Evolutionary conservation across 2,113 vertebrate species (phyloP).

Genomic region (Oreochromis tanganicae): DNA sequence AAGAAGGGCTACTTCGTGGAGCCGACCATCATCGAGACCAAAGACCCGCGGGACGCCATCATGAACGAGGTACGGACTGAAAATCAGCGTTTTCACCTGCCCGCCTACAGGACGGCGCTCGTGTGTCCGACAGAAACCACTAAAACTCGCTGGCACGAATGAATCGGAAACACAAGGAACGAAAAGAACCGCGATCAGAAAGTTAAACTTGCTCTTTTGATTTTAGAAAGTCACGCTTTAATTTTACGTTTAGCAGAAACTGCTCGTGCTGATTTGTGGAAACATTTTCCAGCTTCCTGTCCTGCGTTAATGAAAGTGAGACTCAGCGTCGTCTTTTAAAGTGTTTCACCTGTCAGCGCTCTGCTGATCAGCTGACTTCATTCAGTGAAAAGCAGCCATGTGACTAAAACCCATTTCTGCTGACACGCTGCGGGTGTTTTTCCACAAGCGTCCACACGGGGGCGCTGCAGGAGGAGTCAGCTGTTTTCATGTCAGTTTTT

Average conservation of each 20-base stretch:
- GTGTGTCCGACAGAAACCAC: neutral
- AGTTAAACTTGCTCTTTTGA: neutral
- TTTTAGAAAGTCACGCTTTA: neutral
- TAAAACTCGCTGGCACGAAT: neutral
- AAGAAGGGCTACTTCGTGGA: slow-evolving; percentile 83
- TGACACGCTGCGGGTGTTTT: neutral
- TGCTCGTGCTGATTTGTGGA: neutral
- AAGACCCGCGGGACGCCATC: slow-evolving; percentile 83
- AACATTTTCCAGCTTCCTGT: neutral
- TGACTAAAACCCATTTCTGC: too few species aligned
- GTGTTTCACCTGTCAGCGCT: too few species aligned
- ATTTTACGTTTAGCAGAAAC: neutral
- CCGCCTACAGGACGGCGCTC: neutral
- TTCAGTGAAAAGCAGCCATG: neutral
- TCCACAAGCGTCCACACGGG: neutral
- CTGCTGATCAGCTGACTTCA: neutral
- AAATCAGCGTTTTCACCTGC: neutral
- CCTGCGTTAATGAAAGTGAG: neutral
- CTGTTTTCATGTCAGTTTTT: neutral
- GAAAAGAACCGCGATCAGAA: neutral
- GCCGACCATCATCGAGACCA: slow-evolving; percentile 86
- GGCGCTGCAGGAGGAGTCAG: accelerated
- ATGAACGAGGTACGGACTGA: slow-evolving; percentile 81
- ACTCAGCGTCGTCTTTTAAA: neutral
- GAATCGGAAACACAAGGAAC: accelerated